Evolutionary conservation across 2,797 vertebrate genomes (phyloP), one percentile per base, ranked within the genome.

Genomic region (Melanotaenia nigrans): DNA sequence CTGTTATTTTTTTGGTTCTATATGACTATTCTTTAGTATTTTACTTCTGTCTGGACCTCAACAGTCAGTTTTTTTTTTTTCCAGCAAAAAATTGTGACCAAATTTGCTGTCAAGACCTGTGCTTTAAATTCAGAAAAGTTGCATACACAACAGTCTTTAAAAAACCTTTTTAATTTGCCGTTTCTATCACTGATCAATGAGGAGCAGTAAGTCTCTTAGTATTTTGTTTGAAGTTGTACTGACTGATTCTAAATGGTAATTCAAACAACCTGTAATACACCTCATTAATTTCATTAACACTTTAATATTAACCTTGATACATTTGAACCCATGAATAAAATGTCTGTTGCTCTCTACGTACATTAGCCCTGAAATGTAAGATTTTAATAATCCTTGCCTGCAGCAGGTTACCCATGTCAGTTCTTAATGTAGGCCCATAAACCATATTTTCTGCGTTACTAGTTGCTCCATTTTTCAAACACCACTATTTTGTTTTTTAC

Each of bases 361-460:
- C 28, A 55, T 24, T 11, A 33, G 22, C 56, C 22, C 38, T 77
- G 36, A 57, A 71, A 85, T 33, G 71, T 47, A 47, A n/a, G 45
- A n/a, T 47, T 71, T 60, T 62, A 57, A 68, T 49, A 64, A 76
- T 56, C 56, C 57, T 68, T 57, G 42, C 64, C 40, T 56, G 38
- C 16, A 75, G 70, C 68, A 62, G 20, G 10, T 74, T 47, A 33
- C 5, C 51, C 30, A 30, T 62, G 65, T 65, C 38, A 59, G 55
- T 73, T 61, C 22, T 71, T 38, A 9, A 36, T 66, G 45, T 62
- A 16, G 24, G 32, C 42, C 14, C 40, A 47, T 72, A 20, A 65
- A 47, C n/a, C 64, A 38, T 65, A 68, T 73, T 83, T 64, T 73
- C 38, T 60, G 47, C 49, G 68, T 73, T 69, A 69, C 28, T 25